A percentile compares a stretch with the other conserved stretches of the same genome.
These are phyloP conservation scores for Sisor rabdophorus DNA, from an alignment of 2,113 vertebrate genomes.

Conservation along the genomic window DNA sequence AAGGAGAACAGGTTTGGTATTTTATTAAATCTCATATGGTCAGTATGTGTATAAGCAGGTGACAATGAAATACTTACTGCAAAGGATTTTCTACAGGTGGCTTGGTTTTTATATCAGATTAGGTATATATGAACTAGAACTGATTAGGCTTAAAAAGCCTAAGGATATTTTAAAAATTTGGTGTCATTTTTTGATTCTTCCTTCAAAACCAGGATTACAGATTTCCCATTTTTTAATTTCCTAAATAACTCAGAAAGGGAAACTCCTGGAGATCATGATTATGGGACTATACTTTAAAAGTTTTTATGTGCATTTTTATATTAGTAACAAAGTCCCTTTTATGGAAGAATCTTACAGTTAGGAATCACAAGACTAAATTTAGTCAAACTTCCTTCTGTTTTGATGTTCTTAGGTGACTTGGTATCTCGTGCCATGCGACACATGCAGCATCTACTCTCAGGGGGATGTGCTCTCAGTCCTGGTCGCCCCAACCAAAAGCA, in stretches of 20 bases:
- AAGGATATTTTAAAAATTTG: not conserved
- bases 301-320: not conserved
- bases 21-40: not conserved
- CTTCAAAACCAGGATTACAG: not conserved
- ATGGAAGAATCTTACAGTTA: not conserved
- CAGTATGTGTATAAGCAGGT: not conserved
- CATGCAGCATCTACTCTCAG: constrained; percentile 78
- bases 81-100: not conserved
- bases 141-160: not conserved
- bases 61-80: too few relatives aligned
- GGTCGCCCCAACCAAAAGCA: constrained; percentile 26
- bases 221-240: not conserved
- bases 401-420: constrained; percentile 77
- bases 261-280: not conserved
- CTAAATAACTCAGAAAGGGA: not conserved
- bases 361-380: not conserved
- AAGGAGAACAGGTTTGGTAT: not conserved
- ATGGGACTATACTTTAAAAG: not conserved
- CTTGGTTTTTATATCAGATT: not conserved
- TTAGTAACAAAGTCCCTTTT: not conserved
- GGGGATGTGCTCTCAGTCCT: constrained; percentile 26
- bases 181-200: not conserved
- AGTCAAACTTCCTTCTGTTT: not conserved
- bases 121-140: not conserved
- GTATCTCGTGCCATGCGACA: constrained; percentile 90